Conservation (phyloP, 2,888 invertebrate genomes). For the Sicus ferrugineus region DNA sequence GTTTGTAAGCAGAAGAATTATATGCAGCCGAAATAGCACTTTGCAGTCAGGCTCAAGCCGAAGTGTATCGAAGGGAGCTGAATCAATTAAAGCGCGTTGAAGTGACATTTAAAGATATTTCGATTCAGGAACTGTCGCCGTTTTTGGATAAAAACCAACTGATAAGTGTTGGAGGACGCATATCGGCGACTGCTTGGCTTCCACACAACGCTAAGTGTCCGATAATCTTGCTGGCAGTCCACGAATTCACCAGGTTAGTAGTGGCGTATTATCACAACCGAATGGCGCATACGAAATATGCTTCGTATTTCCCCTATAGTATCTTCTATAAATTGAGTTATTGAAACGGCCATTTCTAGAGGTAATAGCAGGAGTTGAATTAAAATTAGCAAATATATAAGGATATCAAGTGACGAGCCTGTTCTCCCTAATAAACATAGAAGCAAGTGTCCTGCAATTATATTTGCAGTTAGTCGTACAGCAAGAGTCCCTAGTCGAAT, state of each 20-base stretch:
- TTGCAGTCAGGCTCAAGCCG: neutral
- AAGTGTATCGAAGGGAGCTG: neutral
- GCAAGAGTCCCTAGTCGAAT: too few relatives aligned
- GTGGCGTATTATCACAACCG: neutral
- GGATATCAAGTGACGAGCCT: too few relatives aligned
- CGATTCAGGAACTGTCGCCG: conserved; percentile 1
- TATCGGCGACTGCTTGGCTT: conserved; percentile 1
- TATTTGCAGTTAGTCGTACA: too few relatives aligned
- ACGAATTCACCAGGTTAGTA: neutral
- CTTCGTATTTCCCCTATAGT: conserved; percentile 1
- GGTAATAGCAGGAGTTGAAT: too few relatives aligned
- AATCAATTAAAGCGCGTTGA: neutral
- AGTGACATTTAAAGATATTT: neutral
- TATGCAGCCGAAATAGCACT: neutral
- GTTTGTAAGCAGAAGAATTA: neutral
- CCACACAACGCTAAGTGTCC: neutral
- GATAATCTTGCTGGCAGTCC: neutral
- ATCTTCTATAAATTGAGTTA: neutral
- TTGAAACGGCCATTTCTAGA: too few relatives aligned
- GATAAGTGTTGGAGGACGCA: conserved; percentile 5
- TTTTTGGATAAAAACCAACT: neutral
- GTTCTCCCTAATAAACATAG: too few relatives aligned
- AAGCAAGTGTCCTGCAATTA: too few relatives aligned
- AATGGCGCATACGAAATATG: neutral
- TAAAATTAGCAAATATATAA: too few relatives aligned